These are phyloP conservation scores for Eristalis arbustorum DNA, from an alignment of 2,888 invertebrate genomes.

Conservation along the genomic window DNA sequence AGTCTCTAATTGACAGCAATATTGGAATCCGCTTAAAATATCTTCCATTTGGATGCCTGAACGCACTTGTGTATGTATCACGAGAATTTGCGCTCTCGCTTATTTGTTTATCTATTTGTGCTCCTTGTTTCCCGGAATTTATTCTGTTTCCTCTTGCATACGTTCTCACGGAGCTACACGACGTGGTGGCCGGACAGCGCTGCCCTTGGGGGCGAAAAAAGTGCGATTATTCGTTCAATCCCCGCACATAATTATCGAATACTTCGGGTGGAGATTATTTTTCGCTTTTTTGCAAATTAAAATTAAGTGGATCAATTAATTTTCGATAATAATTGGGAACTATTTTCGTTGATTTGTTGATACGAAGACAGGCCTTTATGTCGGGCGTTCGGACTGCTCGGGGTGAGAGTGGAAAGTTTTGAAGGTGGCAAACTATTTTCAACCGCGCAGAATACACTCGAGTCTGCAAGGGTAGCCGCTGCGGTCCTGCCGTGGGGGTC, in stretches of 20 bases:
- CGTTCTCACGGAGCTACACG: not conserved
- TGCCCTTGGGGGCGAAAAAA: constrained; percentile 20
- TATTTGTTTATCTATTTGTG: constrained; percentile 18
- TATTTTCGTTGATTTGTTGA: not conserved
- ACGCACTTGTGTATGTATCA: not conserved
- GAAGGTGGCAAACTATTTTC: not conserved
- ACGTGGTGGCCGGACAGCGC: not conserved
- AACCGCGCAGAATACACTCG: not conserved
- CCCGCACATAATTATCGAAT: constrained; percentile 19
- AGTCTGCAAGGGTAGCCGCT: not conserved
- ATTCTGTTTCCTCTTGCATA: constrained; percentile 4
- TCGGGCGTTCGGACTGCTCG: not conserved
- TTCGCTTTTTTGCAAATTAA: not conserved
- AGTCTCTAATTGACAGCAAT: constrained; percentile 26
- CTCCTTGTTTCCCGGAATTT: constrained; percentile 1
- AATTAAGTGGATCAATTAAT: constrained; percentile 20
- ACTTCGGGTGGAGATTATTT: not conserved
- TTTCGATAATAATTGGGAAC: constrained; percentile 9
- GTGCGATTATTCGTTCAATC: constrained; percentile 11
- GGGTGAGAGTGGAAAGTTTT: not conserved
- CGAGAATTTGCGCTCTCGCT: not conserved
- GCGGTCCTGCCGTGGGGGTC: not conserved
- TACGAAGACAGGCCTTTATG: not conserved
- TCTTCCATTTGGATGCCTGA: constrained; percentile 2
- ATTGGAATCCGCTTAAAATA: constrained; percentile 24